A percentile compares a stretch with the other conserved stretches of the same genome.
phyloP scores from a whole-genome alignment of 2,888 invertebrate species.

The Teleogryllus oceanicus region DNA sequence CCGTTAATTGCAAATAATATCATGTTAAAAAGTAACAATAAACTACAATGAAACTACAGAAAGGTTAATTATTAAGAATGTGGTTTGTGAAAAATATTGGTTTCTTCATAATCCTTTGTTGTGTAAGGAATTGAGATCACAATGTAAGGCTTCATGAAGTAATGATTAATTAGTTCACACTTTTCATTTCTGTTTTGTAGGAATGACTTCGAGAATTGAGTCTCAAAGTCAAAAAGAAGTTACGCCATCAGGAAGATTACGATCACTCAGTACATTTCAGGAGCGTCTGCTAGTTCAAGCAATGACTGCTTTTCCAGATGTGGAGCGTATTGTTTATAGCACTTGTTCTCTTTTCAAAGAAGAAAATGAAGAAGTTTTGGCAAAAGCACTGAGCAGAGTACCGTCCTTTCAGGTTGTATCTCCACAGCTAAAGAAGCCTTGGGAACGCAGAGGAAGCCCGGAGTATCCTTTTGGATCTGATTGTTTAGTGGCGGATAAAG shows the following conservation, averaged over 20 bases:
- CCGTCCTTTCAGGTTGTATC: constrained; percentile 56
- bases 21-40: no score
- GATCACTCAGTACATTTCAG: constrained; percentile 72
- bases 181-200: not conserved
- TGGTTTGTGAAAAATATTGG: no score
- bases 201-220: constrained; percentile 50
- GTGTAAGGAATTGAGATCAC: no score
- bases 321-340: constrained; percentile 86
- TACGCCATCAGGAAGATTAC: constrained; percentile 55
- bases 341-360: constrained; percentile 88
- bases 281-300: constrained; percentile 81
- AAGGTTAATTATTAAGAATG: no score
- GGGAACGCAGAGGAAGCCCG: constrained; percentile 65
- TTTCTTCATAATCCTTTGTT: no score
- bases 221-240: constrained; percentile 50
- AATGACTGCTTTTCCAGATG: constrained; percentile 75
- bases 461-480: constrained; percentile 64
- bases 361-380: constrained; percentile 90
- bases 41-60: no score
- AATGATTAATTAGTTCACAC: not conserved
- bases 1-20: no score
- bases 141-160: no score
- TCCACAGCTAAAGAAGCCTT: constrained; percentile 59
- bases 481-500: constrained; percentile 75
- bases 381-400: constrained; percentile 58